Conservation (phyloP, 2,113 vertebrate species). For the Chamaea fasciata region DNA sequence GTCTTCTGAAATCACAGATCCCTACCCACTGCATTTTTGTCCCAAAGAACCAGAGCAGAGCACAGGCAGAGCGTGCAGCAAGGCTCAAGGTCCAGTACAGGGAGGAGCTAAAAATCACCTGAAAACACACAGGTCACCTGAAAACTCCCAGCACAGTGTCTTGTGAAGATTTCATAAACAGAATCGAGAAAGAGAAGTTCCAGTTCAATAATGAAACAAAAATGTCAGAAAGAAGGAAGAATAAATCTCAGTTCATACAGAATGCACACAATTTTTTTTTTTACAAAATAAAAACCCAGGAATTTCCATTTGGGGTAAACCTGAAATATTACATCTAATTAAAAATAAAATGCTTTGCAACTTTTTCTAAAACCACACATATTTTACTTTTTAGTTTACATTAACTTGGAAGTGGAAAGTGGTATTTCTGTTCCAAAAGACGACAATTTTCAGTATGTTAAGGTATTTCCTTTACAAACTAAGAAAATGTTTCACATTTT, state of each 20-base stretch:
- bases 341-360: neutral
- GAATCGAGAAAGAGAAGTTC: neutral
- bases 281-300: neutral
- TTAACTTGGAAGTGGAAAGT: neutral
- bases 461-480: neutral
- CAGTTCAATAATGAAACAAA: neutral
- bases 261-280: neutral
- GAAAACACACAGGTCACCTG: neutral
- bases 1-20: neutral
- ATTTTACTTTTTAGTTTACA: neutral
- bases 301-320: neutral
- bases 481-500: neutral
- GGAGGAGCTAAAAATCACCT: neutral
- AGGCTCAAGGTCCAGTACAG: neutral
- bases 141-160: neutral
- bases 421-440: neutral
- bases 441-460: neutral
- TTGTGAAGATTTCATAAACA: neutral
- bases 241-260: neutral
- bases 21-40: neutral
- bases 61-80: neutral
- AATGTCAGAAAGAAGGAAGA: neutral
- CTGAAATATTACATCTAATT: neutral
- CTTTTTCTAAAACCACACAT: fast-evolving
- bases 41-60: neutral